Evolutionary conservation across 1,140 invertebrate species (phyloP).

Genomic region (Hycleus cichorii): DNA sequence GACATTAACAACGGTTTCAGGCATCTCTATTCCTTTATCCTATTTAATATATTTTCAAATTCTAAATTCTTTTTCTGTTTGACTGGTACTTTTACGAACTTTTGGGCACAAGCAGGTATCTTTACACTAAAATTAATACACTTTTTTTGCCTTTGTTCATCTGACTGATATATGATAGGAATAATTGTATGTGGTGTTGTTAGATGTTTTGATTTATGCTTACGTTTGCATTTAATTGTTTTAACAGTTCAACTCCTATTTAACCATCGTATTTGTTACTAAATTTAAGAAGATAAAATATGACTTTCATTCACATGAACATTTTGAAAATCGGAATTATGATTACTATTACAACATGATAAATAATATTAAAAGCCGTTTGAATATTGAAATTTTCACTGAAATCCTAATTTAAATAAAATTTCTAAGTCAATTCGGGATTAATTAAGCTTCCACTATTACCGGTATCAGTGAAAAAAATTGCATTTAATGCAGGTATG

Average conservation of each 20-base stretch:
- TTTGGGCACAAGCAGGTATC: neutral
- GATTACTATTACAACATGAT: constrained; percentile 9
- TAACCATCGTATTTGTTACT: constrained; percentile 5
- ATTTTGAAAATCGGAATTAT: constrained; percentile 2
- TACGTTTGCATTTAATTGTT: constrained; percentile 1
- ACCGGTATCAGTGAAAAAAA: constrained; percentile 20
- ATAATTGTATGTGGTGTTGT: neutral
- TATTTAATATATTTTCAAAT: constrained; percentile 11
- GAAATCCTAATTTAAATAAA: neutral
- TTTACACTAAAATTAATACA: neutral
- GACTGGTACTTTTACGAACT: constrained; percentile 13
- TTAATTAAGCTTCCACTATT: constrained; percentile 14
- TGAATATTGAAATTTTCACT: constrained; percentile 13
- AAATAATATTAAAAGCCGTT: constrained; percentile 12
- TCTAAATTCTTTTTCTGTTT: constrained; percentile 4
- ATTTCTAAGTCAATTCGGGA: constrained; percentile 8
- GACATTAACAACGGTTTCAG: constrained; percentile 12
- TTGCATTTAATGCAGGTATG: constrained; percentile 14
- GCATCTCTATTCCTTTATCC: constrained; percentile 2
- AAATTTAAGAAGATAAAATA: constrained; percentile 14
- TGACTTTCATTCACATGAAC: constrained; percentile 1
- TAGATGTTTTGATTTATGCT: neutral
- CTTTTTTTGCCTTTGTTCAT: neutral
- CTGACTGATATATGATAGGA: constrained; percentile 4
- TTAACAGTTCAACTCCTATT: neutral